Percentiles rank a stretch among this genome's conserved stretches.
These are phyloP conservation scores for Achroia grisella DNA, from an alignment of 1,140 invertebrate species.

Conservation along the genomic window DNA sequence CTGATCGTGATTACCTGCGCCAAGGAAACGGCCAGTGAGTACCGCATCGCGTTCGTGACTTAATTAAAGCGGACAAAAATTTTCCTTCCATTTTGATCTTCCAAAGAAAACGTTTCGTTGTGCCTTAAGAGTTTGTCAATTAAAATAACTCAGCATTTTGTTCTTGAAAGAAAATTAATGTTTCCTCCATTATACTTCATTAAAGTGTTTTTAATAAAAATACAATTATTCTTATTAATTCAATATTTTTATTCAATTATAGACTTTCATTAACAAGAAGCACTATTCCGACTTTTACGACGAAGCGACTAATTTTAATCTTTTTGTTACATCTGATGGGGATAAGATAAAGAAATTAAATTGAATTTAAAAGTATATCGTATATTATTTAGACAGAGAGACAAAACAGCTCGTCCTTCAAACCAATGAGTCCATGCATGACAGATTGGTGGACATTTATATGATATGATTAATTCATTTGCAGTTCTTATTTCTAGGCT, in stretches of 20 bases:
- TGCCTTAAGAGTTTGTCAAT: conserved; percentile 3
- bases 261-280: no score
- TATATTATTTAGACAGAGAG: no score
- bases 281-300: no score
- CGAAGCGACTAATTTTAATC: no score
- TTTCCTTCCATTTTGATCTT: conserved; percentile 24
- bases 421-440: no score
- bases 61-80: conserved; percentile 43
- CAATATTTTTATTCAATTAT: neutral
- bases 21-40: conserved; percentile 29
- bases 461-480: no score
- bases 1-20: conserved; percentile 53
- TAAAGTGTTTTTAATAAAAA: neutral
- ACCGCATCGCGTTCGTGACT: conserved; percentile 43
- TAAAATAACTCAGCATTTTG: conserved; percentile 6
- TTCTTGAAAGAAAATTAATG: conserved; percentile 6
- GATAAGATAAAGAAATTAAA: no score
- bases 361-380: no score
- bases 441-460: no score
- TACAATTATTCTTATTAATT: neutral
- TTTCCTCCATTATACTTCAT: neutral
- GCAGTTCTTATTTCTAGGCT: no score
- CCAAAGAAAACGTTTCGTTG: conserved; percentile 8
- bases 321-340: no score
- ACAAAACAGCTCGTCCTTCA: no score